phyloP scores from a whole-genome alignment of 2,113 vertebrate species.

The Syngnathus scovelli region DNA sequence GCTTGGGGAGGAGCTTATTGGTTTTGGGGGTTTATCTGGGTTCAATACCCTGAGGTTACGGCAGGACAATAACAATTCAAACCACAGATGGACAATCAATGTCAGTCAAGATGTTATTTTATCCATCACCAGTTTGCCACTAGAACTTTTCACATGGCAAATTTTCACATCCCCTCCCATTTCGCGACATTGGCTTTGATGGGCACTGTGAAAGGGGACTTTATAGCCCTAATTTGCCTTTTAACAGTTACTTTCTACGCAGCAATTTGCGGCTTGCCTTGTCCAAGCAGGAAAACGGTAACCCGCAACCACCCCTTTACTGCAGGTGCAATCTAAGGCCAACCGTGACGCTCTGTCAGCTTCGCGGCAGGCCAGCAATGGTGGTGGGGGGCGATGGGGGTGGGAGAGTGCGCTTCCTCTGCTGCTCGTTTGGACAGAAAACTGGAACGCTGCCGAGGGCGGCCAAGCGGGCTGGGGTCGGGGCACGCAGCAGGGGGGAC shows the following conservation, averaged over 20 bases:
- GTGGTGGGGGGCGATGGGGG: constrained; percentile 31
- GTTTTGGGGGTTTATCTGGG: constrained; percentile 31
- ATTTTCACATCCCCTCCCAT: background rate
- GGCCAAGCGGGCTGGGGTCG: constrained; percentile 29
- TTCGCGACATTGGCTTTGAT: background rate
- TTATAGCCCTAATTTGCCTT: background rate
- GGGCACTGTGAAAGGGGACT: background rate
- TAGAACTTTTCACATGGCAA: background rate
- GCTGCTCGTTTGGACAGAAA: constrained; percentile 63
- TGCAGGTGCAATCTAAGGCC: constrained; percentile 64
- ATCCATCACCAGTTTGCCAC: too few species aligned
- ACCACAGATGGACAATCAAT: background rate
- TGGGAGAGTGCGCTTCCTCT: constrained; percentile 41
- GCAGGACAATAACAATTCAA: background rate
- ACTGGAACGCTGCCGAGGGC: constrained; percentile 55
- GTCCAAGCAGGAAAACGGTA: constrained; percentile 33
- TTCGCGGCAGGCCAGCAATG: constrained; percentile 34
- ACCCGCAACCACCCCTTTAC: background rate
- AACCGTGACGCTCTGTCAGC: constrained; percentile 65
- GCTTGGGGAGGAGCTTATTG: background rate
- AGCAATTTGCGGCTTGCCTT: background rate
- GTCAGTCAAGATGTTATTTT: background rate
- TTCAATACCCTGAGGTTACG: constrained; percentile 41
- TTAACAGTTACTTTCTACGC: background rate
- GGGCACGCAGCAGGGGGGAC: constrained; percentile 36